Percentiles rank a stretch among this genome's conserved stretches.
phyloP scores from a whole-genome alignment of 2,113 vertebrate genomes.

The Marcusenius ussheri region DNA sequence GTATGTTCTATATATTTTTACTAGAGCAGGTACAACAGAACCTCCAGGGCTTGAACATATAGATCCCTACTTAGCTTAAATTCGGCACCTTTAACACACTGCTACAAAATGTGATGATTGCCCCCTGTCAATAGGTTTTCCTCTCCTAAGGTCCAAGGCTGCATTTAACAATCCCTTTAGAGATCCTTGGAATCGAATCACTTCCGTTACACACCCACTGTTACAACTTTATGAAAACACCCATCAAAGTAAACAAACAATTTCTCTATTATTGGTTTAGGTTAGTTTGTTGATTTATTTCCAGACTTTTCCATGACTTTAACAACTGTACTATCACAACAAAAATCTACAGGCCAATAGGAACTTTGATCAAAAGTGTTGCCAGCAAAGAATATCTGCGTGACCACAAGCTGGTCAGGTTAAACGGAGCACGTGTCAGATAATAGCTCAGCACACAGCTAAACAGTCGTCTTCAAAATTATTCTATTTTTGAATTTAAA shows the following conservation, averaged over 20 bases:
- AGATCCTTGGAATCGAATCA: not conserved
- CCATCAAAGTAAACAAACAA: not conserved
- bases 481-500: not conserved
- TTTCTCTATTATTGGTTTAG: not conserved
- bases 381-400: not conserved
- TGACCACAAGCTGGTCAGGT: not conserved
- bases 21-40: not conserved
- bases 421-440: not conserved
- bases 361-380: not conserved
- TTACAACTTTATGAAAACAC: not conserved
- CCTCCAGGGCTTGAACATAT: not conserved
- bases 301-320: not conserved
- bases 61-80: not conserved
- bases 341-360: not conserved
- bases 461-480: not conserved
- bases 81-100: not conserved
- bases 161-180: not conserved
- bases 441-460: not conserved
- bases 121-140: not conserved
- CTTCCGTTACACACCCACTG: not conserved
- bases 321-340: not conserved
- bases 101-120: not conserved
- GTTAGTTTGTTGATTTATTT: not conserved
- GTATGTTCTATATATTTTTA: not conserved
- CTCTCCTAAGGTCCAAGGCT: not conserved